Evolutionary conservation across 2,797 vertebrate genomes (phyloP).

Genomic region (Paguma larvata): DNA sequence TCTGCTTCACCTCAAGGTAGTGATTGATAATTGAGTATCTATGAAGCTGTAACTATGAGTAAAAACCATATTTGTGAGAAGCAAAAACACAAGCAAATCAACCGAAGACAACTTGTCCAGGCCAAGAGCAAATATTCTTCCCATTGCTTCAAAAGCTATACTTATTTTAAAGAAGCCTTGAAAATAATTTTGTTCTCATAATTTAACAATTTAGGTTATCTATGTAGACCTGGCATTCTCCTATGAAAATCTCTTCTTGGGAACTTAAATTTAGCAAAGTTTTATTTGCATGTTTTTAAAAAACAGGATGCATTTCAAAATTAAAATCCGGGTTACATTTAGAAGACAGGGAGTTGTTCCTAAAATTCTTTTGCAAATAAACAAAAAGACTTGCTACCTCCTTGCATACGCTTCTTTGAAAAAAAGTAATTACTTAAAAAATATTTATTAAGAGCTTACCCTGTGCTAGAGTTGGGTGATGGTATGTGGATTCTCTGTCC

Average conservation of each 20-base stretch:
- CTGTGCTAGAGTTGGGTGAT: background rate
- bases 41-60: background rate
- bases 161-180: constrained; percentile 30
- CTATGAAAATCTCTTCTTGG: constrained; percentile 53
- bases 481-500: too few relatives aligned
- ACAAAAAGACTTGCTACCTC: background rate
- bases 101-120: background rate
- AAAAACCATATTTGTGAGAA: constrained; percentile 7
- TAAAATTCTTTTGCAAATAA: constrained; percentile 31
- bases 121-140: background rate
- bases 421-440: constrained; percentile 23
- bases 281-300: constrained; percentile 15
- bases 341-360: constrained; percentile 31
- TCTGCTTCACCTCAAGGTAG: constrained; percentile 41
- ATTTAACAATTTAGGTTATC: constrained; percentile 48
- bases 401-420: constrained; percentile 20
- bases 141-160: constrained; percentile 2
- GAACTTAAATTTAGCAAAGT: constrained; percentile 65
- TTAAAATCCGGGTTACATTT: constrained; percentile 54
- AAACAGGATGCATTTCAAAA: constrained; percentile 49
- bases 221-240: constrained; percentile 28
- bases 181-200: background rate
- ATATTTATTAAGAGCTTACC: background rate
- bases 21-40: constrained; percentile 4
- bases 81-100: constrained; percentile 22